Percentiles rank a stretch among this genome's conserved stretches.
These are phyloP conservation scores for Tetragnatha versicolor DNA, from an alignment of 1,140 invertebrate genomes.

Conservation along the genomic window DNA sequence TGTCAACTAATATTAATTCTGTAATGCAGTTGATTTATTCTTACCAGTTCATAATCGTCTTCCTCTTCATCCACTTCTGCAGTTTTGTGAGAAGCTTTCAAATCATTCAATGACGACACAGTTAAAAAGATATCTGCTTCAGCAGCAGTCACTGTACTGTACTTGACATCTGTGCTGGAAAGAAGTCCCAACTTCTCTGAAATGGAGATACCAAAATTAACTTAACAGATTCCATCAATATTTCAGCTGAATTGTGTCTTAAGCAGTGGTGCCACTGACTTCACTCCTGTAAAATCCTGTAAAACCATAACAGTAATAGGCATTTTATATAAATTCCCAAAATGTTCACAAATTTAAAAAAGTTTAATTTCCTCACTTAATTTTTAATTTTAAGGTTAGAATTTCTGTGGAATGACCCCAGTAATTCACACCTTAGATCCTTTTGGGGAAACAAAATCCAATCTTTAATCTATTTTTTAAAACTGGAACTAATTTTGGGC, in stretches of 20 bases:
- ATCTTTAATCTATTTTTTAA: too few species aligned
- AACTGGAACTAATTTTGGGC: too few species aligned
- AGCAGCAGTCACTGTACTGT: background rate
- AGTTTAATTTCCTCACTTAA: background rate
- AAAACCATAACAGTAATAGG: background rate
- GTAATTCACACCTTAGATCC: too few species aligned
- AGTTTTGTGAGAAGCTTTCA: background rate
- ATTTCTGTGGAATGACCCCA: too few species aligned
- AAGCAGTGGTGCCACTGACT: background rate
- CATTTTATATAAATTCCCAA: background rate
- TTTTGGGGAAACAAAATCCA: too few species aligned
- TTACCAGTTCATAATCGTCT: constrained; percentile 31
- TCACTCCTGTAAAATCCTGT: background rate
- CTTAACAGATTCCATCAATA: background rate
- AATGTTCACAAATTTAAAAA: background rate
- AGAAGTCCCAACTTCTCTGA: constrained; percentile 16
- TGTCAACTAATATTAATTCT: too few species aligned
- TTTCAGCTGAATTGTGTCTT: too few species aligned
- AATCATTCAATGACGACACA: constrained; percentile 2
- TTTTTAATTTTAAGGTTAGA: background rate
- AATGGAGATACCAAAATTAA: background rate
- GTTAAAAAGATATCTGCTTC: constrained; percentile 28
- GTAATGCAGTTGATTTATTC: background rate
- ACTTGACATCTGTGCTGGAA: constrained; percentile 23
- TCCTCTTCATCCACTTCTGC: constrained; percentile 11